Evolutionary conservation across 2,113 vertebrate genomes (phyloP).

Genomic region (Ahaetulla prasina): DNA sequence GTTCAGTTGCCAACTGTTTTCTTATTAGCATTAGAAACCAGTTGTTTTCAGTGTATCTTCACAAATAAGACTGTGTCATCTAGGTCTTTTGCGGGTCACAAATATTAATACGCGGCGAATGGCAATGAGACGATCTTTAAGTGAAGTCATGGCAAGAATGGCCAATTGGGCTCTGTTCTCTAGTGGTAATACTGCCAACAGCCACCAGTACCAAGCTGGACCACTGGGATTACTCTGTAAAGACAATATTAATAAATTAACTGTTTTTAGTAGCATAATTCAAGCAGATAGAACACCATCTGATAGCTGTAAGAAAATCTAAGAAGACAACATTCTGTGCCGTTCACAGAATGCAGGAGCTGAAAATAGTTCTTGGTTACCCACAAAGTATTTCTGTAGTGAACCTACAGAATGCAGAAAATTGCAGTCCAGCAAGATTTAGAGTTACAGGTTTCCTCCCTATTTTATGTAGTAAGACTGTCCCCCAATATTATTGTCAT

Average conservation of each 20-base stretch:
- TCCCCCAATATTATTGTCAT: neutral
- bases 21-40: constrained; percentile 24
- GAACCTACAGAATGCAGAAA: neutral
- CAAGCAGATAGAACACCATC: neutral
- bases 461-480: neutral
- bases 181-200: constrained; percentile 84
- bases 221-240: constrained; percentile 80
- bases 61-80: constrained; percentile 65
- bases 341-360: neutral
- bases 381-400: neutral
- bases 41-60: constrained; percentile 38
- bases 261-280: neutral
- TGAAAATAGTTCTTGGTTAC: neutral
- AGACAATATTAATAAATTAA: neutral
- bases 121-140: constrained; percentile 86
- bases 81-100: constrained; percentile 83
- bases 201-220: constrained; percentile 93
- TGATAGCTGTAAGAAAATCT: neutral
- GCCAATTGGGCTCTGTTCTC: constrained; percentile 88
- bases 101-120: constrained; percentile 84
- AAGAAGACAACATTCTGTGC: neutral
- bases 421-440: neutral
- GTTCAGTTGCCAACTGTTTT: constrained; percentile 23
- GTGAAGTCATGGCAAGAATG: constrained; percentile 83
- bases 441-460: neutral